Base-by-base conservation (phyloP, 2,888 invertebrate genomes). In the Drosophila kokeensis region DNA sequence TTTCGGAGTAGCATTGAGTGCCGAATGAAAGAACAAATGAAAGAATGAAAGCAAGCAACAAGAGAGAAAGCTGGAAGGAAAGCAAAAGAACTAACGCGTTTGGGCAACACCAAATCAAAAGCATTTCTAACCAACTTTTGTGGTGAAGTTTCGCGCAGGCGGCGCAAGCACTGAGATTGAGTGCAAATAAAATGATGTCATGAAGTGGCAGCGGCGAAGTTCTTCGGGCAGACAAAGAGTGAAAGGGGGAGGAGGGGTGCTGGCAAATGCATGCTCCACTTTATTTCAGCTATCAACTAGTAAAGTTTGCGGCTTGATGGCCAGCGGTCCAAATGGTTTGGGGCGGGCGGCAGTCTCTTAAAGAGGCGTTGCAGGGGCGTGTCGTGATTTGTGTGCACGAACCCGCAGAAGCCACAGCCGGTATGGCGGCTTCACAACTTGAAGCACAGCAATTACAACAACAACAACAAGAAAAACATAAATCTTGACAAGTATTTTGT, bases 101-200 rank as follows among this genome's bases (percentile, higher is more conserved):
- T 73, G 77, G 65, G 57, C 67, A 79, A 55, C 79, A 79, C 64
- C 73, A 79, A 84, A 84, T 82, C 81, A 82, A 87, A 83, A 83
- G 88, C 83, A 87, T 85, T 85, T 85, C 85, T 83, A 84, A 70
- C 81, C 83, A 84, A 84, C 72, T 87, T 79, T 79, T 69, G 69
- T 65, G 50, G 83, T 57, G 67, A 73, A 81, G 79, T 74, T 76
- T 81, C 73, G 64, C 57, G 66, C 73, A 73, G 81, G 58, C 65
- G 64, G 73, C 71, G 50, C 60, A 66, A 57, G 76, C 45, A 81
- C 87, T 89, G 86, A 87, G 87, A 89, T 87, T 87, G 89, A 87
- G 87, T 87, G 87, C 87, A 87, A 87, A 87, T 87, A 89, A 87
- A 87, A 87, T 89, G 87, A 89, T 89, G 89, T 83, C 85, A 76